Percentiles rank a stretch among this genome's conserved stretches.
Evolutionary conservation across 2,888 invertebrate genomes (phyloP).

Genomic region (Auanema freiburgensis): DNA sequence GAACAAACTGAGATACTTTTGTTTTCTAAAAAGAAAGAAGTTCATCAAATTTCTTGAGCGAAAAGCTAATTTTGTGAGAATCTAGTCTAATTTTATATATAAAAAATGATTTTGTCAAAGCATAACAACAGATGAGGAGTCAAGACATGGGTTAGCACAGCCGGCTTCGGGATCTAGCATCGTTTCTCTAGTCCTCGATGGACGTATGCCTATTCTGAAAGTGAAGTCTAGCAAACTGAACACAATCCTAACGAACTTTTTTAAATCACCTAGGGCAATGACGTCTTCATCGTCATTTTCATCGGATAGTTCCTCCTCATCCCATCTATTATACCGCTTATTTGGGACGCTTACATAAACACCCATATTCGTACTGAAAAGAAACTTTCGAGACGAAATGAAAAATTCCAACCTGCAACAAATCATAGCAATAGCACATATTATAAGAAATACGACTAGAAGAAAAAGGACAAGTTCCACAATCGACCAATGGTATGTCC

Average conservation of each 20-base stretch:
- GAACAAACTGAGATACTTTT: too few species aligned
- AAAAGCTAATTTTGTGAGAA: too few species aligned
- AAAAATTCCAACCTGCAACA: conserved; percentile 8
- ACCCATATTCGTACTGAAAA: conserved; percentile 19
- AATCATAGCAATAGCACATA: conserved; percentile 13
- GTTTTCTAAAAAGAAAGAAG: too few species aligned
- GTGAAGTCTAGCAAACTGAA: not conserved
- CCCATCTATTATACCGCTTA: conserved; percentile 18
- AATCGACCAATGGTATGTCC: conserved; percentile 7
- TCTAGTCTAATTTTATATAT: too few species aligned
- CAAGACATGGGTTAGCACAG: conserved; percentile 13
- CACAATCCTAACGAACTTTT: conserved; percentile 10
- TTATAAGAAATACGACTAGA: conserved; percentile 7
- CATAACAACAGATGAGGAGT: conserved; percentile 5
- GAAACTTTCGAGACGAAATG: conserved; percentile 3
- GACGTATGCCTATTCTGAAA: conserved; percentile 15
- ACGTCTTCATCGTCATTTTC: conserved; percentile 23
- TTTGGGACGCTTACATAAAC: conserved; percentile 21
- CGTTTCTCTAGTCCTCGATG: conserved; percentile 16
- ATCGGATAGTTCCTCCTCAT: conserved; percentile 16
- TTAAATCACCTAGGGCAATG: conserved; percentile 23
- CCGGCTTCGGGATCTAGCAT: conserved; percentile 18
- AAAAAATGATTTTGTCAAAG: not conserved
- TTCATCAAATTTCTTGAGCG: too few species aligned
- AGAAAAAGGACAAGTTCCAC: conserved; percentile 7